Evolutionary conservation across 92 coral and sea anemone genomes (phyloP), one percentile per base, ranked within the genome.

Genomic region (Porites evermanni): DNA sequence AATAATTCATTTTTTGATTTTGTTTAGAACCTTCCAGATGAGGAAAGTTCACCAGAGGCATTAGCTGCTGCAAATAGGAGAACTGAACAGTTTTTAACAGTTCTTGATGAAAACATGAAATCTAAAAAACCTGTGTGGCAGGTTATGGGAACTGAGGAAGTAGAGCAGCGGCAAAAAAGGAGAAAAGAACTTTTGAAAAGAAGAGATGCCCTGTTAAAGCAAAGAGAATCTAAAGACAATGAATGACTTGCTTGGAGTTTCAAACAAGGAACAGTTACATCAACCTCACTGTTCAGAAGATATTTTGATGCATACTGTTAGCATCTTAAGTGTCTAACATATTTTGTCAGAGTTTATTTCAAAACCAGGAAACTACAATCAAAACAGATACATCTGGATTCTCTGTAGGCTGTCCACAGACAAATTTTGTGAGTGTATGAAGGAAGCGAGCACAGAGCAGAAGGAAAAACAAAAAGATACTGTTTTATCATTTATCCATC

Each of bases 61-160:
- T 52, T 83, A 47, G 74, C 80, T 14, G 80, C 80, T 64, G 80
- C 70, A 74, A 54, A 83, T 61, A 73, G 58, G 76, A 74, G 79
- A 83, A 64, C 77, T 50, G 80, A 83, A 65, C 73, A 83, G 53
- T 83, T 83, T 83, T 60, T 83, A 8, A 83, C 52, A 70, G 73
- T 83, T 61, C 87, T 83, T 19, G 60, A 83, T 64, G 87, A 83
- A 64, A 83, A 83, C 67, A 83, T 83, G 80, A 83, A 74, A 23
- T 83, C 87, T 20, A 83, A 47, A 4, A 73, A 83, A 52, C 87
- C 87, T 51, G 87, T 53, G 12, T 83, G 87, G 87, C 74, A 83
- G 54, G 87, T 83, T 51, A 83, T 83, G 79, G 87, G 87, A 24
- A 38, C 63, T 0, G 72, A 83, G 1, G 87, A 83, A 51, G 87